Conservation (phyloP, 2,888 invertebrate genomes). For the Heliothis peltigera region DNA sequence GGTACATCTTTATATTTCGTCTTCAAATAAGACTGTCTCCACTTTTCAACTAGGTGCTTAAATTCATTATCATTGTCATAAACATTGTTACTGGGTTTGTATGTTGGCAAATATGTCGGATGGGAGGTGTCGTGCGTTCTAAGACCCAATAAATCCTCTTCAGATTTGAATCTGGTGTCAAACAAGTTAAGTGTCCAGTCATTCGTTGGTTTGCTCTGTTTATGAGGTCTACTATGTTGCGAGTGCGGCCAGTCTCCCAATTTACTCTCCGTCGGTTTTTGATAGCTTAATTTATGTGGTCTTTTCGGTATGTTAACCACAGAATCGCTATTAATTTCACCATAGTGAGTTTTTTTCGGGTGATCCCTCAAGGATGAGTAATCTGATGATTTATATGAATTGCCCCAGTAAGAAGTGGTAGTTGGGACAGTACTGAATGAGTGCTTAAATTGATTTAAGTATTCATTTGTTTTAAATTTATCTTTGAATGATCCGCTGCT, state of each 20-base stretch:
- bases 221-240: constrained; percentile 70
- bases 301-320: constrained; percentile 83
- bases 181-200: constrained; percentile 79
- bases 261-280: constrained; percentile 72
- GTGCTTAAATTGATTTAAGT: constrained; percentile 76
- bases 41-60: constrained; percentile 82
- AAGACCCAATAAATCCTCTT: constrained; percentile 84
- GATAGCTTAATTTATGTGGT: constrained; percentile 69
- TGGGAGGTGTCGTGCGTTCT: constrained; percentile 84
- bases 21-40: constrained; percentile 84
- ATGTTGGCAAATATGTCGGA: constrained; percentile 78
- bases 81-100: constrained; percentile 71
- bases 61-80: constrained; percentile 79
- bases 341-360: constrained; percentile 69
- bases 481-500: constrained; percentile 69
- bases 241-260: constrained; percentile 72
- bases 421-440: constrained; percentile 72
- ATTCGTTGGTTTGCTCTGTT: constrained; percentile 68
- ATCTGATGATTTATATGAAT: constrained; percentile 75
- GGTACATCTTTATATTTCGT: constrained; percentile 80
- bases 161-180: constrained; percentile 80
- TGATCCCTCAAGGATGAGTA: constrained; percentile 73
- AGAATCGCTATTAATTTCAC: constrained; percentile 73
- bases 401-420: constrained; percentile 80
- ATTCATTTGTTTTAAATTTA: constrained; percentile 74